phyloP scores from a whole-genome alignment of 2,888 invertebrate species.

The Tipula vernalis region DNA sequence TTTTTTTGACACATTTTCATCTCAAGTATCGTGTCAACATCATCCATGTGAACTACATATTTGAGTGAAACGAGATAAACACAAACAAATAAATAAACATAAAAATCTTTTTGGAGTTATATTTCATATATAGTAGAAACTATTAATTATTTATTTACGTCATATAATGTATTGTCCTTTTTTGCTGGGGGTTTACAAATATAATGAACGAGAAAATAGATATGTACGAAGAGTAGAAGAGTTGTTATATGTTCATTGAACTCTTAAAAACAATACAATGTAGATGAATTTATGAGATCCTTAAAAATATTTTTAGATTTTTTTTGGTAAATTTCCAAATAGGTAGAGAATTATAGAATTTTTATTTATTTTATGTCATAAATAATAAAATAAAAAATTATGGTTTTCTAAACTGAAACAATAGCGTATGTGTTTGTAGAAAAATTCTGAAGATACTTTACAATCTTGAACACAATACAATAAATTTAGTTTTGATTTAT shows the following conservation, averaged over 20 bases:
- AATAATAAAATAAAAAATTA: neutral
- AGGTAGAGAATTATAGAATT: neutral
- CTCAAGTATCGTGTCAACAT: neutral
- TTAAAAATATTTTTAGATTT: neutral
- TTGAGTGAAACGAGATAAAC: neutral
- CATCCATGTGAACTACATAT: neutral
- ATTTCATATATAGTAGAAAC: neutral
- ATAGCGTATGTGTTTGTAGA: neutral
- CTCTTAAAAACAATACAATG: neutral
- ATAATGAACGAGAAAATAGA: neutral
- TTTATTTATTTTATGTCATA: neutral
- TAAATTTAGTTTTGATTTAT: neutral
- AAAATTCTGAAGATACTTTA: neutral
- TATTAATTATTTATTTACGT: neutral
- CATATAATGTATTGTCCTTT: neutral
- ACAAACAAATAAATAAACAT: neutral
- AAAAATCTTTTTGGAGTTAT: neutral
- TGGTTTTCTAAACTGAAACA: neutral
- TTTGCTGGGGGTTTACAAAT: neutral
- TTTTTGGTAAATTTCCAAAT: neutral
- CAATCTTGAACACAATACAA: neutral
- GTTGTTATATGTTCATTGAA: neutral
- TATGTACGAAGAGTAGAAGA: neutral
- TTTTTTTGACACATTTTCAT: neutral
- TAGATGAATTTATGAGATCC: neutral